Conservation (phyloP, 2,113 vertebrate genomes). For the Candoia aspera region DNA sequence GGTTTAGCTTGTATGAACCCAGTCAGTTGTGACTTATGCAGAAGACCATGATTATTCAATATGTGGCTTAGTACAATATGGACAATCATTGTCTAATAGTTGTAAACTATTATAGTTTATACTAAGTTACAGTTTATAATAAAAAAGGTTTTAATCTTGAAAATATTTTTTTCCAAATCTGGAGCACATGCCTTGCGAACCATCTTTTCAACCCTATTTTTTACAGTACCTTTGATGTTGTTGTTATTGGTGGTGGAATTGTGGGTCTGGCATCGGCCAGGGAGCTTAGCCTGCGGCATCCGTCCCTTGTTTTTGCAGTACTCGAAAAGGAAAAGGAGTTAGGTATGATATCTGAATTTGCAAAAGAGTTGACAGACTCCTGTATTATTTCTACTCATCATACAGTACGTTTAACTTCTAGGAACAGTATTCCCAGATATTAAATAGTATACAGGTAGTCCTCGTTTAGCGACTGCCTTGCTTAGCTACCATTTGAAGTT, state of each 20-base stretch:
- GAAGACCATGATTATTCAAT: background rate
- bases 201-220: background rate
- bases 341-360: slow-evolving; percentile 69
- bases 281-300: slow-evolving; percentile 85
- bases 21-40: background rate
- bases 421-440: background rate
- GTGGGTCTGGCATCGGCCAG: slow-evolving; percentile 90
- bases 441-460: background rate
- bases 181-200: background rate
- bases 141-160: background rate
- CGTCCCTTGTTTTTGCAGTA: slow-evolving; percentile 80
- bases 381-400: fast-evolving
- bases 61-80: background rate
- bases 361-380: background rate
- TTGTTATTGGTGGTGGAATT: slow-evolving; percentile 87
- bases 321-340: slow-evolving; percentile 92
- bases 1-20: background rate
- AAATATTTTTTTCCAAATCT: too few relatives aligned
- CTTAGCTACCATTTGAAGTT: background rate
- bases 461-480: background rate
- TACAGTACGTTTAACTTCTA: fast-evolving
- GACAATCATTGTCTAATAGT: background rate
- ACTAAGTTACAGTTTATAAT: background rate
- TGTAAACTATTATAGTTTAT: background rate
- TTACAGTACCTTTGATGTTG: slow-evolving; percentile 80